Conservation (phyloP, 2,888 invertebrate species). For the Acheta domesticus region DNA sequence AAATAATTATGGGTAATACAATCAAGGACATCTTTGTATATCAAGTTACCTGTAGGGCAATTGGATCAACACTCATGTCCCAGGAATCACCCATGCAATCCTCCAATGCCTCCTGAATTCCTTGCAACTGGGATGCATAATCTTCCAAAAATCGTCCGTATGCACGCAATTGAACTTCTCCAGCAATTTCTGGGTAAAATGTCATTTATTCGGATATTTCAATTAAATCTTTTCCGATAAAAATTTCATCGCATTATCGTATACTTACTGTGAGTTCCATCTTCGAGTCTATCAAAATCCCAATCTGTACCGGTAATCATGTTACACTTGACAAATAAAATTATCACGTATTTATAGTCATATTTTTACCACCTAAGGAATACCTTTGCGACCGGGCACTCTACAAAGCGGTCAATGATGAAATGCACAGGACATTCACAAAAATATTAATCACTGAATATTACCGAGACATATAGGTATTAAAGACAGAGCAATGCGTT, state of each 20-base stretch:
- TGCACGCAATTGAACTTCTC: slow-evolving; percentile 53
- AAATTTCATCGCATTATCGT: slow-evolving; percentile 22
- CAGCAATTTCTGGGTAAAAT: slow-evolving; percentile 48
- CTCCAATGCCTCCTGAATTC: slow-evolving; percentile 44
- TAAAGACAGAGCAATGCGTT: no score
- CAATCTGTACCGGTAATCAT: slow-evolving; percentile 35
- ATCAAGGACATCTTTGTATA: neutral
- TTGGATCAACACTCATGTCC: slow-evolving; percentile 38
- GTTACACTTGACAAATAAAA: neutral
- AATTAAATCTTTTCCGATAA: slow-evolving; percentile 11
- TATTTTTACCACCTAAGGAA: no score
- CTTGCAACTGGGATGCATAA: slow-evolving; percentile 45
- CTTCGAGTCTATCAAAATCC: slow-evolving; percentile 44
- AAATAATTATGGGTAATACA: neutral
- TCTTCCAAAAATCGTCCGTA: slow-evolving; percentile 55
- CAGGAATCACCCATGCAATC: slow-evolving; percentile 36
- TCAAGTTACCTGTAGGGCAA: slow-evolving; percentile 40
- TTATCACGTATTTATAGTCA: no score
- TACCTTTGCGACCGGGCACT: no score
- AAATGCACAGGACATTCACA: no score
- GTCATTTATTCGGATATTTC: slow-evolving; percentile 23
- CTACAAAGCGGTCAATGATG: no score
- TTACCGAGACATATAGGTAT: no score
- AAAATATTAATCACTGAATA: no score
- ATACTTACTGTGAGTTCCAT: slow-evolving; percentile 48